Percentiles rank a stretch among this genome's conserved stretches.
Conservation (phyloP, 92 coral and sea anemone genomes). For the Phymanthus crucifer region DNA sequence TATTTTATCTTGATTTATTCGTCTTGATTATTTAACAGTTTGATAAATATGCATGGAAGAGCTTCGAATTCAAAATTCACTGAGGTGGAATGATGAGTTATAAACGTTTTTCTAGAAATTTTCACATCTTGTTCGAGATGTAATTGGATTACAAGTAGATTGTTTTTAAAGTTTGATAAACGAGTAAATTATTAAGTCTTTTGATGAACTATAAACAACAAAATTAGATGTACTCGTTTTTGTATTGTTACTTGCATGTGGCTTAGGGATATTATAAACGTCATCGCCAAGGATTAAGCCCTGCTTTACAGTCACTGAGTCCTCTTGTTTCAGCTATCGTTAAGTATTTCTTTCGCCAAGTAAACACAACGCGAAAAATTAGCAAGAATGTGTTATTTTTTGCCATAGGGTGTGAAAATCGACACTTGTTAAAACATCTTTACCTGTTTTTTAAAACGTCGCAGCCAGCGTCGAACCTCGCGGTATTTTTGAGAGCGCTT, state of each 20-base stretch:
- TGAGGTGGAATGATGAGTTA: not conserved
- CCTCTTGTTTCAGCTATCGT: slow-evolving; percentile 19
- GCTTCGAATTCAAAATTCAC: not conserved
- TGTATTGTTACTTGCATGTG: slow-evolving; percentile 19
- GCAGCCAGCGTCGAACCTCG: slow-evolving; percentile 44
- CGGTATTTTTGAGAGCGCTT: slow-evolving; percentile 24
- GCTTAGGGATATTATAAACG: slow-evolving; percentile 13
- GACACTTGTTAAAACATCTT: not conserved
- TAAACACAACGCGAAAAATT: slow-evolving; percentile 19
- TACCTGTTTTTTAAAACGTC: slow-evolving; percentile 44
- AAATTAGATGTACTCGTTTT: not conserved
- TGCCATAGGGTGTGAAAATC: not conserved
- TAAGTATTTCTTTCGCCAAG: slow-evolving; percentile 23
- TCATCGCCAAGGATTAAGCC: slow-evolving; percentile 22
- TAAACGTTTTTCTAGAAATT: not conserved
- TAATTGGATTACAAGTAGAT: not conserved
- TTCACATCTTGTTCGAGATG: not conserved
- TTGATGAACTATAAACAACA: slow-evolving; percentile 14
- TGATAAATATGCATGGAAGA: not conserved
- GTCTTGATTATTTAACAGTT: not conserved
- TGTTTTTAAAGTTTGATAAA: slow-evolving; percentile 3
- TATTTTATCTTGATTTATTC: not conserved
- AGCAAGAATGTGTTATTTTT: slow-evolving; percentile 27
- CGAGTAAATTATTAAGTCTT: slow-evolving; percentile 3
- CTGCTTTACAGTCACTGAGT: slow-evolving; percentile 10